Conservation (phyloP, 1,140 invertebrate genomes). For the Linepithema humile region DNA sequence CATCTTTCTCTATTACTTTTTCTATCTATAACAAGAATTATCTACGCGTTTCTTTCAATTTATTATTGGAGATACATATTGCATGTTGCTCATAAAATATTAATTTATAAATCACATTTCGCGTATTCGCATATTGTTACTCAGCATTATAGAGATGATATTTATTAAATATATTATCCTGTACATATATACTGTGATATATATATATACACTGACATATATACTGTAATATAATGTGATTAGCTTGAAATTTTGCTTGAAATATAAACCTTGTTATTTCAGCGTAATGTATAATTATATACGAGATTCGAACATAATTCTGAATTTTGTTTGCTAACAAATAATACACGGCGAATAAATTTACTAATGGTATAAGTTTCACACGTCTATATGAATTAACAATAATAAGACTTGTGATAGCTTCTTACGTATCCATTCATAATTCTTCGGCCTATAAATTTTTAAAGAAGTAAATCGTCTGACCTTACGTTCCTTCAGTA, state of each 20-base stretch:
- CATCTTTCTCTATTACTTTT: background rate
- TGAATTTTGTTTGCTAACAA: no score
- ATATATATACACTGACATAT: no score
- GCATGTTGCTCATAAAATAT: background rate
- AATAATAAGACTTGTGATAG: background rate
- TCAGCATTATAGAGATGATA: background rate
- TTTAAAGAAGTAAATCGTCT: constrained; percentile 14
- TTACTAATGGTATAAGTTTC: background rate
- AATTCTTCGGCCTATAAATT: background rate
- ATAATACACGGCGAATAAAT: no score
- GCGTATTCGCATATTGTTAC: background rate
- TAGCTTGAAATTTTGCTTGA: background rate
- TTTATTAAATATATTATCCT: background rate
- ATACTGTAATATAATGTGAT: no score
- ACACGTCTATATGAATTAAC: background rate
- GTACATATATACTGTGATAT: no score
- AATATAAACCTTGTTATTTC: background rate
- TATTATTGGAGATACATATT: background rate
- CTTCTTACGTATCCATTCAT: background rate
- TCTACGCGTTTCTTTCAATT: background rate
- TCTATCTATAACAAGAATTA: background rate
- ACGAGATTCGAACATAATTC: background rate
- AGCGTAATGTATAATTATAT: background rate
- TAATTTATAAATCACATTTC: background rate
- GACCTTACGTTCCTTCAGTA: constrained; percentile 31